Evolutionary conservation across 2,888 invertebrate genomes (phyloP).

Genomic region (Charanyca ferruginea): DNA sequence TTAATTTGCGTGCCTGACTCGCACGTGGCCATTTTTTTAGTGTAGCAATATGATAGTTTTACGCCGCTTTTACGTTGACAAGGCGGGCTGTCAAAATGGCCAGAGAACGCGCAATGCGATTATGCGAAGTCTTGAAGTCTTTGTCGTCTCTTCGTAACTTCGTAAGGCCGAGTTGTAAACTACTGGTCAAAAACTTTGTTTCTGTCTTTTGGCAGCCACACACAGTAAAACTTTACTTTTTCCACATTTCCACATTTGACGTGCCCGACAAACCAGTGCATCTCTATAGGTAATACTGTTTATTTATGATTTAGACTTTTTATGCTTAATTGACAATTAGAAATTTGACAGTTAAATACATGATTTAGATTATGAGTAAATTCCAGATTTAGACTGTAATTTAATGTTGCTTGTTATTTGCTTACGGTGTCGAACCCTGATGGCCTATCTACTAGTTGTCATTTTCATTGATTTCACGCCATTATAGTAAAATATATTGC

Average conservation of each 20-base stretch:
- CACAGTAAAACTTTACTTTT: background rate
- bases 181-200: background rate
- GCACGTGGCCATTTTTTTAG: too few relatives aligned
- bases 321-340: conserved; percentile 62
- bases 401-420: conserved; percentile 34
- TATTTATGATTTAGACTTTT: conserved; percentile 42
- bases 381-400: conserved; percentile 36
- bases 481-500: background rate
- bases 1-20: too few relatives aligned
- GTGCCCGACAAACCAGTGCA: conserved; percentile 68
- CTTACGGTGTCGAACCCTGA: conserved; percentile 33
- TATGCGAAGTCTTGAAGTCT: too few relatives aligned
- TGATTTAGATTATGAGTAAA: conserved; percentile 47
- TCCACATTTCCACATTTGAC: conserved; percentile 36
- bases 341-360: conserved; percentile 58
- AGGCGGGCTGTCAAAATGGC: too few relatives aligned
- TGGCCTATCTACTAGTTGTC: conserved; percentile 6
- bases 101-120: too few relatives aligned
- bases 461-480: background rate
- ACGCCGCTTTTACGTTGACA: too few relatives aligned
- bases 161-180: too few relatives aligned
- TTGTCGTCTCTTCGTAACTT: too few relatives aligned
- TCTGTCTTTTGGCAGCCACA: background rate
- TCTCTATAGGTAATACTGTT: conserved; percentile 51
- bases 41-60: too few relatives aligned